Conservation (phyloP, 2,113 vertebrate species). For the Hemicordylus capensis region DNA sequence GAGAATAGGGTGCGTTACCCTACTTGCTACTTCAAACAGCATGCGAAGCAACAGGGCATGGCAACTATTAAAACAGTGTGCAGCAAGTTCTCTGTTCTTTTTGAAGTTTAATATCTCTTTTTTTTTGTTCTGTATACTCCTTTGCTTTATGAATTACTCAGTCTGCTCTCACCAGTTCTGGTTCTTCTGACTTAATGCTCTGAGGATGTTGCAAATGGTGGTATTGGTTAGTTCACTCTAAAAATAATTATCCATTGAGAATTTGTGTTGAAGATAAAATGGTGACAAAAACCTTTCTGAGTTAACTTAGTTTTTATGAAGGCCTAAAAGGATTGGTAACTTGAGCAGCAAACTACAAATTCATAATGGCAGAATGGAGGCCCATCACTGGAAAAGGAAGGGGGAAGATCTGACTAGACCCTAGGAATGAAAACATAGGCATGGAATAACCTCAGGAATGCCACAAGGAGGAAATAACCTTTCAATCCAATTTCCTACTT, state of each 20-base stretch:
- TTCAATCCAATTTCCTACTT: conserved; percentile 20
- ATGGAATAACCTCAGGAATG: not conserved
- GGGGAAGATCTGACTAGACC: not conserved
- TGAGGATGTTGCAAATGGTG: not conserved
- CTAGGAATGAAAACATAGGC: not conserved
- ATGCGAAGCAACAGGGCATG: not conserved
- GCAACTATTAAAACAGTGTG: not conserved
- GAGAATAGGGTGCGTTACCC: not conserved
- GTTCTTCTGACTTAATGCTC: not conserved
- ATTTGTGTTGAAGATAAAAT: not conserved
- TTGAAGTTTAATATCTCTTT: not conserved
- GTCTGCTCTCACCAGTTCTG: not conserved
- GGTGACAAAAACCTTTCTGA: not conserved
- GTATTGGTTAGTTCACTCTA: not conserved
- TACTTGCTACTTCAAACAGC: not conserved
- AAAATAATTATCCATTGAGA: not conserved
- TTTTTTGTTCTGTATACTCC: not conserved
- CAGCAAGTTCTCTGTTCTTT: not conserved
- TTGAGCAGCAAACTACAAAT: not conserved
- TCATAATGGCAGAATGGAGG: not conserved
- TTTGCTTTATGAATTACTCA: not conserved
- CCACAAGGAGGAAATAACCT: not conserved
- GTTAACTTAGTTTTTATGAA: not conserved
- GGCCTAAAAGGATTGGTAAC: not conserved
- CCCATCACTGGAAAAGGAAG: not conserved